Conservation (phyloP, 2,113 vertebrate genomes). For the Nicator chloris region DNA sequence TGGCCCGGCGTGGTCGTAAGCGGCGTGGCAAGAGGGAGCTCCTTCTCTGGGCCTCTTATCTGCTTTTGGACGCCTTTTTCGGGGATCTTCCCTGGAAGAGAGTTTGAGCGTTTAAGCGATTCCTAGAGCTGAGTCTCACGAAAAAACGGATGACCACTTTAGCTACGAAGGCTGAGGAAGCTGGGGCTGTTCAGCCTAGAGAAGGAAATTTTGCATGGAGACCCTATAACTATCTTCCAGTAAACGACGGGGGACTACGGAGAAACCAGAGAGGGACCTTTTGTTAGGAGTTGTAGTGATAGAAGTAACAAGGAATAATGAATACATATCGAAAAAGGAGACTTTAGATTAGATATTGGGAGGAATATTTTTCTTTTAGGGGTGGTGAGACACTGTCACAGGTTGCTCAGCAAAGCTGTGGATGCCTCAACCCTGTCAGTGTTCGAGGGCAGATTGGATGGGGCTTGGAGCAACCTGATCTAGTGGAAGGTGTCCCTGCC, state of each 20-base stretch:
- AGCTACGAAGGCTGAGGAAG: accelerated
- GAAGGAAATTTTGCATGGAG: background rate
- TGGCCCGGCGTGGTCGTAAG: accelerated
- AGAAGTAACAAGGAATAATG: background rate
- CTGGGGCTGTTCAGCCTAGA: background rate
- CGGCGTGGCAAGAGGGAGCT: accelerated
- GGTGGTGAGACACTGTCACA: accelerated
- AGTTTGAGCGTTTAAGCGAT: accelerated
- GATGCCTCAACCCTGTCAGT: accelerated
- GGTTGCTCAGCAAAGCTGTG: background rate
- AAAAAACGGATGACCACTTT: background rate
- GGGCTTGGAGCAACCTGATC: background rate
- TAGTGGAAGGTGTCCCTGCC: no score
- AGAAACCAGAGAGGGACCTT: background rate
- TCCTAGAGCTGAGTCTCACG: accelerated
- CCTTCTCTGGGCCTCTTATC: accelerated
- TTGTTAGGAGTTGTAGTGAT: background rate
- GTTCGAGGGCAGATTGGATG: background rate
- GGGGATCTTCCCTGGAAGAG: accelerated
- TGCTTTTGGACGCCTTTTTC: accelerated
- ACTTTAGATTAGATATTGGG: background rate
- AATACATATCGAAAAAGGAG: background rate
- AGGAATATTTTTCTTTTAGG: no score
- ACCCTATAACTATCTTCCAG: accelerated
- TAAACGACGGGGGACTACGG: accelerated